Evolutionary conservation across 2,888 invertebrate genomes (phyloP), one percentile per base, ranked within the genome.

Genomic region (Sylvicola fuscatus): DNA sequence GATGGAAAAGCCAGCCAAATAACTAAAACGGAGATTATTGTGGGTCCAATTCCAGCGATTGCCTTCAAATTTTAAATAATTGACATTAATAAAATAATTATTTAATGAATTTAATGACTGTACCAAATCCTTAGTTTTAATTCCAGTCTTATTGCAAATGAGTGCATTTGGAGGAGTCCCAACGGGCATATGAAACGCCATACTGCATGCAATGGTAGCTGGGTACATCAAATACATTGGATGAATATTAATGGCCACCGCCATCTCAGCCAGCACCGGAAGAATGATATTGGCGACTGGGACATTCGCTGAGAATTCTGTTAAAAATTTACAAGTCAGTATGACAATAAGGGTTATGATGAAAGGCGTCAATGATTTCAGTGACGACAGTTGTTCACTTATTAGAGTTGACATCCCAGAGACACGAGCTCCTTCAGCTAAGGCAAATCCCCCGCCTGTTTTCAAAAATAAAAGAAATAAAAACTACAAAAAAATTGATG

Each of bases 161-260:
- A 89, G 83, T 5, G 87, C 86, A 54, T 89, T 89, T 10, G 87
- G 84, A 2, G 87, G 84, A 1, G 87, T 87, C 12, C 84, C 84
- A 11, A 87, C 84, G 0, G 86, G 87, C 53, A 87, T 64, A 65
- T 83, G 81, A 65, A 84, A 79, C 2, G 78, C 82, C 60, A 82
- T 83, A 14, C 83, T 83, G 50, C 82, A 80, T 2, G 80, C 73
- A 11, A 86, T 60, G 1, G 83, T 67, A 0, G 80, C 79, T 1
- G 87, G 83, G 45, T 86, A 61, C 79, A 86, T 83, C 49, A 87
- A 62, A 57, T 77, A 80, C 35, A 87, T 61, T 0, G 86, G 86
- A 55, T 87, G 79, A 38, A 81, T 63, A 41, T 63, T 52, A 27
- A 77, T 62, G 0, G 64, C 65, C 3, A 70, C 59, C 1, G 75